phyloP scores from a whole-genome alignment of 2,113 vertebrate genomes.

The Nothocercus julius region DNA sequence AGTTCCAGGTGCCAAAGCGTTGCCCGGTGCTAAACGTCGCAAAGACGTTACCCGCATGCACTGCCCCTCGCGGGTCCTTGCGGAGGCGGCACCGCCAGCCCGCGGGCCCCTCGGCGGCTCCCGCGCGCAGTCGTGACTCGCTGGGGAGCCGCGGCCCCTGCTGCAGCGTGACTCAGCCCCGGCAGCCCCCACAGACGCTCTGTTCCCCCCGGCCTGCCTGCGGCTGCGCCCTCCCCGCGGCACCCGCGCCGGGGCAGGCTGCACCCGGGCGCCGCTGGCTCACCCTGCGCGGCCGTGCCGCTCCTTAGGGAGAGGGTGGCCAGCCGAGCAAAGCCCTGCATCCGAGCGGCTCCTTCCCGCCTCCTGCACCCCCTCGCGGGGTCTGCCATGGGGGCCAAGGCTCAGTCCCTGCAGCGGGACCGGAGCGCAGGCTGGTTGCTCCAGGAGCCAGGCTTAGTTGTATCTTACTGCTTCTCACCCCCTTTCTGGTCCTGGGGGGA shows the following conservation, averaged over 20 bases:
- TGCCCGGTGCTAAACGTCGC: neutral
- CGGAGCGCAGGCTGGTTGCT: neutral
- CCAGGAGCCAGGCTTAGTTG: neutral
- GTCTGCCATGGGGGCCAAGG: neutral
- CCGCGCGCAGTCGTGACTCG: slow-evolving; percentile 46
- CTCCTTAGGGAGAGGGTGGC: neutral
- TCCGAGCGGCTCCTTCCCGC: neutral
- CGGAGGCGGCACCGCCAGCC: neutral
- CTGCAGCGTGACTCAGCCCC: slow-evolving; percentile 36
- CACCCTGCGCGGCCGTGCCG: neutral
- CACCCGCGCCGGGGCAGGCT: neutral
- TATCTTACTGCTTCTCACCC: neutral
- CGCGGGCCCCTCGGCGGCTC: neutral
- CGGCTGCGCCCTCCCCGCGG: neutral
- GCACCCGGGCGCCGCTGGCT: too few species aligned
- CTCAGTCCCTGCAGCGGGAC: neutral
- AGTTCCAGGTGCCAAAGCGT: neutral
- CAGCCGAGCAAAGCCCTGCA: neutral
- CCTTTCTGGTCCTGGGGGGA: neutral
- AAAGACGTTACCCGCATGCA: neutral
- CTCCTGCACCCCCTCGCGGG: neutral
- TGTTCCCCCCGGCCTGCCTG: neutral
- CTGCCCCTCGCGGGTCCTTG: neutral
- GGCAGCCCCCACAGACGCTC: slow-evolving; percentile 51
- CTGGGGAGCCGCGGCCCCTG: neutral